Evolutionary conservation across 2,888 invertebrate species (phyloP), one percentile per base, ranked within the genome.

Genomic region (Hermodice carunculata): DNA sequence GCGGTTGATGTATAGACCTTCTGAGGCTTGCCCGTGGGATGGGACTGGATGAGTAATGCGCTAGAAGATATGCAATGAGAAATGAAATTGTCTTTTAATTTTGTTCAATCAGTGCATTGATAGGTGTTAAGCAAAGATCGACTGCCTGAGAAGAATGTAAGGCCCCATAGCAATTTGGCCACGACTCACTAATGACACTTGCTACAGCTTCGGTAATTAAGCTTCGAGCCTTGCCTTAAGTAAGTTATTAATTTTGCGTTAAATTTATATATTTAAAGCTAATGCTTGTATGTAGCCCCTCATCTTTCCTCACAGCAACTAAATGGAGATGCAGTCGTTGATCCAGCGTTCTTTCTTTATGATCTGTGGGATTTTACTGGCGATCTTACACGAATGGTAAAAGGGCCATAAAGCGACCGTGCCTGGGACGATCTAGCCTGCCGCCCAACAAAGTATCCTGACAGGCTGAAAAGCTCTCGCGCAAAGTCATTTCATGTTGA

Each of bases 51-150:
- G 44, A 58, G 31, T 43, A 46, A 58, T 58, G 58, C 19, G 22
- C 44, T 3, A 3, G 46, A 44, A 29, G 32, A 43, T 58, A 32
- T 37, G 44, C 44, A 44, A n/a, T 46, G 32, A 58, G 58, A 58
- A 58, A 58, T 58, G 58, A 58, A 58, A 58, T 58, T 58, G 58
- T 58, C 58, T 58, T 58, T 58, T 58, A 58, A 58, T 58, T 58
- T 58, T 58, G 22, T 44, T 46, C 58, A 58, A 58, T 58, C 43
- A 58, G 58, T 6, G 37, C 24, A 22, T 19, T 5, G 58, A 43
- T 43, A 31, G n/a, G 44, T 14, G 31, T 4, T 24, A 1, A 4
- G 24, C 31, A 19, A 11, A 22, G 44, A 43, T 3, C 46, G 58
- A 46, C 44, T 3, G 17, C 6, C 22, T 29, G 22, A 29, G 44